These are phyloP conservation scores for Ploceus nigricollis DNA, from an alignment of 2,113 vertebrate genomes.

Conservation along the genomic window DNA sequence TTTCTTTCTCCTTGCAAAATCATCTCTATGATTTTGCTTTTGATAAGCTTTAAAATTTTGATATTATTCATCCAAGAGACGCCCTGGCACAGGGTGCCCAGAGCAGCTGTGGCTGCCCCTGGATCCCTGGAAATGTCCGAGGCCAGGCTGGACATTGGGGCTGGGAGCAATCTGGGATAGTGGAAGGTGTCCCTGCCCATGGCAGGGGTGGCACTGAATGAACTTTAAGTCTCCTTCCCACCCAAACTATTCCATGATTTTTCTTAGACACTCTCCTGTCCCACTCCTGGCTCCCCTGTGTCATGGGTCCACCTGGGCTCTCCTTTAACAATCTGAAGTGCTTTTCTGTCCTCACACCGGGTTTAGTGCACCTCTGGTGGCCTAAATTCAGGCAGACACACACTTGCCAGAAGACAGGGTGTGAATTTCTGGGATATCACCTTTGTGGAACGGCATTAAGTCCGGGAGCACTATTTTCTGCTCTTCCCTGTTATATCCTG, in stretches of 20 bases:
- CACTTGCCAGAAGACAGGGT: not conserved
- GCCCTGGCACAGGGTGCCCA: not conserved
- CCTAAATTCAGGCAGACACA: not conserved
- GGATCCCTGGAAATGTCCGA: not conserved
- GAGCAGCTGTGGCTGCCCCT: not conserved
- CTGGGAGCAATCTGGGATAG: fast-evolving
- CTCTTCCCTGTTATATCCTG: not conserved
- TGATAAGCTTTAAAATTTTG: not conserved
- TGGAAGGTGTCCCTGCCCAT: not conserved
- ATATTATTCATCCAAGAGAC: not conserved
- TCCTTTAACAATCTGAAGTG: not conserved
- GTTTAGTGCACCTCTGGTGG: not conserved
- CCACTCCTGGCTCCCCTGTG: not conserved
- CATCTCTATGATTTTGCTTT: not conserved
- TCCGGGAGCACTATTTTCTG: not conserved
- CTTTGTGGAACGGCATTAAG: not conserved
- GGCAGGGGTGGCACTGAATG: not conserved
- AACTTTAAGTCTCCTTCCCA: not conserved
- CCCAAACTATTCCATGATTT: not conserved
- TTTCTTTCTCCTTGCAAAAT: not conserved
- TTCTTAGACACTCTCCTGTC: not conserved
- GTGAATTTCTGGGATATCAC: not conserved
- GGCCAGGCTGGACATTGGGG: fast-evolving
- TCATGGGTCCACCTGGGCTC: not conserved
- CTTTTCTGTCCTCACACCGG: not conserved